These are phyloP conservation scores for Mantis religiosa DNA, from an alignment of 2,888 invertebrate species.

Conservation along the genomic window DNA sequence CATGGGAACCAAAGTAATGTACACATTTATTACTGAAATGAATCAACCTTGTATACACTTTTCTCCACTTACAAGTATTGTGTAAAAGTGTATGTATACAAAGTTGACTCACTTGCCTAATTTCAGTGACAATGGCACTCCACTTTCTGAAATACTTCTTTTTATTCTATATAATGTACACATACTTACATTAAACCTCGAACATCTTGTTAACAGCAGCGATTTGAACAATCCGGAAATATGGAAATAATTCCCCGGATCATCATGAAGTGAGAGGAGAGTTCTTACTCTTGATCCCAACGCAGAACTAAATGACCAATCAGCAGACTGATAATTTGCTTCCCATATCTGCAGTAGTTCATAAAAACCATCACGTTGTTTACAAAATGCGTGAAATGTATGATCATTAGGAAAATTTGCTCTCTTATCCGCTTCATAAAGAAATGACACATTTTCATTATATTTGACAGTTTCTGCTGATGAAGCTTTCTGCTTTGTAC, in stretches of 20 bases:
- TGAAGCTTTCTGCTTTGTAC: constrained; percentile 30
- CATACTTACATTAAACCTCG: background rate
- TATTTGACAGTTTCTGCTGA: constrained; percentile 40
- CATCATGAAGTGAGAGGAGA: constrained; percentile 54
- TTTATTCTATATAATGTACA: too few species aligned
- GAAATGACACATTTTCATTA: constrained; percentile 71
- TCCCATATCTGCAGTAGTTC: constrained; percentile 72
- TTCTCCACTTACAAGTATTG: too few species aligned
- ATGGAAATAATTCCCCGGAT: constrained; percentile 73
- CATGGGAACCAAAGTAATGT: too few species aligned
- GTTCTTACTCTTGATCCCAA: constrained; percentile 52
- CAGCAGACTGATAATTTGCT: constrained; percentile 51
- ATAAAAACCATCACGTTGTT: constrained; percentile 84
- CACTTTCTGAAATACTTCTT: too few species aligned
- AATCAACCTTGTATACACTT: too few species aligned
- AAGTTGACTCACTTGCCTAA: too few species aligned
- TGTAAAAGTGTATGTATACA: too few species aligned
- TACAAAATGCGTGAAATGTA: constrained; percentile 74
- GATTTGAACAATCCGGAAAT: constrained; percentile 71
- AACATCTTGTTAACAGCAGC: constrained; percentile 59
- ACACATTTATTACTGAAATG: too few species aligned
- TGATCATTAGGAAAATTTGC: constrained; percentile 71
- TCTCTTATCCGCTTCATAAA: constrained; percentile 77
- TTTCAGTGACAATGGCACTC: too few species aligned
- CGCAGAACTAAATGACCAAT: constrained; percentile 53